Percentiles rank a stretch among this genome's conserved stretches.
Evolutionary conservation across 2,113 vertebrate species (phyloP).

Genomic region (Condylura cristata): DNA sequence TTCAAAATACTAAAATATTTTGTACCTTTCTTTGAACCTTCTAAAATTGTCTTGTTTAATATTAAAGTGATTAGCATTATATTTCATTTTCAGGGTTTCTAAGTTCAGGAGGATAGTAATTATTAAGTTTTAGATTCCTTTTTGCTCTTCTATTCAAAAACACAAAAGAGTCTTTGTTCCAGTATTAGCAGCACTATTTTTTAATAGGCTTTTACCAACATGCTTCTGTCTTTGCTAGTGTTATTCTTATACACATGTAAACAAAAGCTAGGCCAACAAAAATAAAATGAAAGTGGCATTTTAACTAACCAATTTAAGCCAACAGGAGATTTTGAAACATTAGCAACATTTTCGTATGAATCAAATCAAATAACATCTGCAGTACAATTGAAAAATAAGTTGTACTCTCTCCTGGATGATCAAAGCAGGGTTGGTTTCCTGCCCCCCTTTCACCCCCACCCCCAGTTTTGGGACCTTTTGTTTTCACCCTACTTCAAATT

Average conservation of each 20-base stretch:
- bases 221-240: neutral
- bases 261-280: slow-evolving; percentile 12
- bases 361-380: neutral
- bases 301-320: slow-evolving; percentile 39
- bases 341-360: neutral
- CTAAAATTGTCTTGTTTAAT: slow-evolving; percentile 15
- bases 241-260: slow-evolving; percentile 6
- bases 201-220: slow-evolving; percentile 1
- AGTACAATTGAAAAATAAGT: slow-evolving; percentile 14
- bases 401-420: neutral
- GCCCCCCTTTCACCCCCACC: neutral
- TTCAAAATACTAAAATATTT: neutral
- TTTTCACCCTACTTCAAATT: neutral
- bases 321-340: slow-evolving; percentile 14
- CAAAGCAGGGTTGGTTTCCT: neutral
- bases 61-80: neutral
- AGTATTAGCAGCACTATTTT: slow-evolving; percentile 1
- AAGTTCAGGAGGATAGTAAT: neutral
- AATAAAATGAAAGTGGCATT: slow-evolving; percentile 42
- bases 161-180: slow-evolving; percentile 33
- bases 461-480: neutral
- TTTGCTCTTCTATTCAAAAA: neutral
- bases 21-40: neutral
- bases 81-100: neutral
- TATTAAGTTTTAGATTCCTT: slow-evolving; percentile 1